Evolutionary conservation across 2,113 vertebrate species (phyloP).

Genomic region (Empidonax traillii): DNA sequence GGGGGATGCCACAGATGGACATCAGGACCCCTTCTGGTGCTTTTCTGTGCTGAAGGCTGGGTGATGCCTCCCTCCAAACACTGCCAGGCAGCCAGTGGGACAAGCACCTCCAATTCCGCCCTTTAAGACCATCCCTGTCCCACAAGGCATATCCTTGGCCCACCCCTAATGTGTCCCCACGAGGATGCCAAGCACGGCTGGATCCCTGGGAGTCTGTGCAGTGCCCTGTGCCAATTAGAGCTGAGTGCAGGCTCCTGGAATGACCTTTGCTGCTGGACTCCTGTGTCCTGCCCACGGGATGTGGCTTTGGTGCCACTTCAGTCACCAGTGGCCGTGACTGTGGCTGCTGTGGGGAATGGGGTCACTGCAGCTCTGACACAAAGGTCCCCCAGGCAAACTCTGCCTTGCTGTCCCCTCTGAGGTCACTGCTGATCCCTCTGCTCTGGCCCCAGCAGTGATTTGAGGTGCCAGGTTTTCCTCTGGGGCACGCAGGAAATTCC

Average conservation of each 20-base stretch:
- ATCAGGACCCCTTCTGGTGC: too few relatives aligned
- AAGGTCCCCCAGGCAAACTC: too few relatives aligned
- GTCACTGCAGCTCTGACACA: neutral
- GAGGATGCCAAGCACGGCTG: neutral
- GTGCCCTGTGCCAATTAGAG: neutral
- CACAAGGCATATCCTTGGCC: neutral
- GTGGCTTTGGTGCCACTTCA: neutral
- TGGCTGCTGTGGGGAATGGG: neutral
- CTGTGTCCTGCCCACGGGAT: neutral
- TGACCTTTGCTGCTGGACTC: neutral
- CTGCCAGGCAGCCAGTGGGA: neutral
- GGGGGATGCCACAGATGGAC: accelerated
- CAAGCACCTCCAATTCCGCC: neutral
- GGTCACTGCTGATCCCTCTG: neutral
- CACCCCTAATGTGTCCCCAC: neutral
- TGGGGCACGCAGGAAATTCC: neutral
- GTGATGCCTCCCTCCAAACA: neutral
- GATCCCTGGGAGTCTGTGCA: neutral
- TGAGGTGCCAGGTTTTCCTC: neutral
- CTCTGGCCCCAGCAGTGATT: neutral
- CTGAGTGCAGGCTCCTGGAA: neutral
- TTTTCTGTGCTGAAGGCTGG: neutral
- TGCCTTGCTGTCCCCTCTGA: accelerated
- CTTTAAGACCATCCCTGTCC: neutral
- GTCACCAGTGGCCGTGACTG: neutral